Evolutionary conservation across 2,113 vertebrate genomes (phyloP).

Genomic region (Syrrhaptes paradoxus): DNA sequence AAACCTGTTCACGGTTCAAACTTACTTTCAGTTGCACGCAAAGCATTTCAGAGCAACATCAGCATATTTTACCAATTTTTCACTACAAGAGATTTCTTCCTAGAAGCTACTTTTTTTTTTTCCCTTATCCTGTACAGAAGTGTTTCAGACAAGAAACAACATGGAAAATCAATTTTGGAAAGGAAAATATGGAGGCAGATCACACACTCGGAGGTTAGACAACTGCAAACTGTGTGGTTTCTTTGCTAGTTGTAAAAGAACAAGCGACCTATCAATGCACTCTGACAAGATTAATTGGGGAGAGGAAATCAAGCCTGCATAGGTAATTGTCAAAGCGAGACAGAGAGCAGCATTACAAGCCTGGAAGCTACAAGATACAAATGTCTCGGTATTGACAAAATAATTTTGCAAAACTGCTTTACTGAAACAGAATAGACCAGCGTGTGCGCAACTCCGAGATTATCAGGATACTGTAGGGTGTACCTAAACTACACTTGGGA

Average conservation of each 20-base stretch:
- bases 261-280: neutral
- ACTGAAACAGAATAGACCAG: neutral
- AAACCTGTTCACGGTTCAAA: neutral
- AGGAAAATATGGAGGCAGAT: neutral
- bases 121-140: neutral
- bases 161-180: neutral
- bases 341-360: neutral
- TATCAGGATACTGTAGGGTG: neutral
- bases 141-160: neutral
- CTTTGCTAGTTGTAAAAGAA: neutral
- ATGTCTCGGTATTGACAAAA: neutral
- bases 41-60: neutral
- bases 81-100: neutral
- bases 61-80: neutral
- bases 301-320: neutral
- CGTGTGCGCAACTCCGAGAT: neutral
- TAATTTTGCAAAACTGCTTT: neutral
- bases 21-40: neutral
- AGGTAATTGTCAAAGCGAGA: neutral
- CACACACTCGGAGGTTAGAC: neutral
- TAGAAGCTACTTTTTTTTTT: neutral
- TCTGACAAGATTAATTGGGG: neutral
- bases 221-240: neutral
- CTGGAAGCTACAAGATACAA: neutral
- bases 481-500: neutral